Evolutionary conservation across 2,888 invertebrate species (phyloP).

Genomic region (Abrostola tripartita): DNA sequence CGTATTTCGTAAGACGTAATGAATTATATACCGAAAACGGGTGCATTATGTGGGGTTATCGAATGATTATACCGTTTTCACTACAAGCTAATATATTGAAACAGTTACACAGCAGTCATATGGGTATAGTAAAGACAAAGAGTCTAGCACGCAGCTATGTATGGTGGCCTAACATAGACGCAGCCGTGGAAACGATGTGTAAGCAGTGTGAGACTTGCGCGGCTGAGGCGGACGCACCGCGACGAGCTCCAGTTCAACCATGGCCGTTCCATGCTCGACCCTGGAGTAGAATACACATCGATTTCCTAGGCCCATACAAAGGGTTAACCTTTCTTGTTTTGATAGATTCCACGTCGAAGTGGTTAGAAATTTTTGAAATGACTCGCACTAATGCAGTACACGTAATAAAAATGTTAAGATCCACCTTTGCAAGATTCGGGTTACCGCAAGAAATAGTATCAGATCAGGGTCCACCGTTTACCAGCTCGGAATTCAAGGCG

Average conservation of each 20-base stretch:
- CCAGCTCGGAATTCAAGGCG: too few species aligned
- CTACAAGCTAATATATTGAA: neutral
- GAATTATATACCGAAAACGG: constrained; percentile 8
- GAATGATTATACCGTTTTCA: constrained; percentile 4
- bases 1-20: constrained; percentile 5
- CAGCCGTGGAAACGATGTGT: neutral
- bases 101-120: constrained; percentile 12
- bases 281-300: constrained; percentile 1
- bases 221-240: neutral
- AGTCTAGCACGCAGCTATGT: constrained; percentile 4
- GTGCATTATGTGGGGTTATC: constrained; percentile 18
- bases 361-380: constrained; percentile 20
- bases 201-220: constrained; percentile 8
- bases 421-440: constrained; percentile 11
- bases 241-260: neutral
- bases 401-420: constrained; percentile 8
- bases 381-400: constrained; percentile 3
- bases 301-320: constrained; percentile 7
- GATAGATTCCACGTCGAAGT: constrained; percentile 13
- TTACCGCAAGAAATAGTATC: constrained; percentile 17
- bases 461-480: constrained; percentile 11
- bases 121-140: constrained; percentile 11
- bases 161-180: constrained; percentile 15
- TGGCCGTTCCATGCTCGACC: too few species aligned
- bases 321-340: neutral